Conservation (phyloP, 2,797 vertebrate species). For the Parauchenoglanis ngamensis region DNA sequence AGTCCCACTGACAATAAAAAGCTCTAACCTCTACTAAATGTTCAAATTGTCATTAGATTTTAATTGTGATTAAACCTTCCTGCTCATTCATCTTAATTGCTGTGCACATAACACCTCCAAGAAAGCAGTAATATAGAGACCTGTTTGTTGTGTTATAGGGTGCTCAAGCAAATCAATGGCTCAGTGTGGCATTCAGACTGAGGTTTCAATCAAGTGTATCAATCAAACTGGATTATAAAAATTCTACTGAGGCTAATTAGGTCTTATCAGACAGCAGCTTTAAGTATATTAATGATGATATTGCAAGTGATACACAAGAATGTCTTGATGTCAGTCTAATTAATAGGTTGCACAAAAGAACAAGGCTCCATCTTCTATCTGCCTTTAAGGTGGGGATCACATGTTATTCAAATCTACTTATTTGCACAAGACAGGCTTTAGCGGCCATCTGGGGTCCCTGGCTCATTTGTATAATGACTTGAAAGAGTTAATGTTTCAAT, state of each 20-base stretch:
- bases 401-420: constrained; percentile 34
- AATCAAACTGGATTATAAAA: constrained; percentile 48
- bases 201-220: constrained; percentile 35
- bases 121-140: constrained; percentile 45
- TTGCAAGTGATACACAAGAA: constrained; percentile 17
- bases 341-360: constrained; percentile 25
- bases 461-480: constrained; percentile 53
- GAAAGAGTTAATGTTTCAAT: constrained; percentile 45
- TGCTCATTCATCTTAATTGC: constrained; percentile 49
- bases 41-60: constrained; percentile 41
- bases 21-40: constrained; percentile 6
- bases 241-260: constrained; percentile 32
- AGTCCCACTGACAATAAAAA: not conserved
- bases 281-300: constrained; percentile 31
- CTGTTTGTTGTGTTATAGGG: constrained; percentile 49
- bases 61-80: constrained; percentile 48
- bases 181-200: constrained; percentile 38
- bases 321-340: constrained; percentile 21
- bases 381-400: constrained; percentile 39
- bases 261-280: constrained; percentile 27
- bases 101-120: constrained; percentile 44
- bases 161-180: constrained; percentile 50
- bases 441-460: constrained; percentile 42
- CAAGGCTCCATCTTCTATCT: constrained; percentile 26
- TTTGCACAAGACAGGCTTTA: constrained; percentile 42